Percentiles rank a stretch among this genome's conserved stretches.
phyloP scores from a whole-genome alignment of 2,888 invertebrate species.

The Cantharis rustica region DNA sequence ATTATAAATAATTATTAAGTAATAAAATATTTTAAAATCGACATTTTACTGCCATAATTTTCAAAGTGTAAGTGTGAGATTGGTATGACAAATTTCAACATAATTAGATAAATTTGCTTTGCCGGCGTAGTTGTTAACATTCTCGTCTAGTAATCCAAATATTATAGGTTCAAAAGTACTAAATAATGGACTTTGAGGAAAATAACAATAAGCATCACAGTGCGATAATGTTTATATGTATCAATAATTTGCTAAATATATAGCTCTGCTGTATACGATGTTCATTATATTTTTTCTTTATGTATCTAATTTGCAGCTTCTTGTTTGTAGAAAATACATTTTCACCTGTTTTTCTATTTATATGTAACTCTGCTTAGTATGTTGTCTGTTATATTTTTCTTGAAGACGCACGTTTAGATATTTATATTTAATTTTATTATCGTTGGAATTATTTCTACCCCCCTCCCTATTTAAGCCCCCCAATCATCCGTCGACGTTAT shows the following conservation, averaged over 20 bases:
- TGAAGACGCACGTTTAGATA: background rate
- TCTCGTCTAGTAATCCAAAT: background rate
- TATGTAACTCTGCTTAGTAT: background rate
- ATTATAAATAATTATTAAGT: too few species aligned
- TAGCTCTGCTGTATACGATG: background rate
- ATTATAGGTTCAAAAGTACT: background rate
- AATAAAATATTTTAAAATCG: too few species aligned
- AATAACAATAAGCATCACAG: background rate
- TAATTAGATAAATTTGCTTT: too few species aligned
- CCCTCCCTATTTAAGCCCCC: background rate
- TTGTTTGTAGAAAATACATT: background rate
- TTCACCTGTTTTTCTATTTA: background rate
- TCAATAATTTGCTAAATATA: background rate
- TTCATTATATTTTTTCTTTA: background rate
- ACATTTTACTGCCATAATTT: too few species aligned
- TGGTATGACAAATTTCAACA: too few species aligned
- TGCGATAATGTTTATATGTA: background rate
- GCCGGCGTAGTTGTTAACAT: too few species aligned
- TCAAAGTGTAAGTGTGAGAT: too few species aligned
- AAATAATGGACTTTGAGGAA: background rate
- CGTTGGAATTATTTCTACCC: background rate
- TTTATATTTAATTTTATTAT: background rate
- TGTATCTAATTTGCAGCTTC: background rate
- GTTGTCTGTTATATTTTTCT: background rate
- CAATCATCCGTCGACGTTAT: too few species aligned